Base-by-base conservation (phyloP, 2,113 vertebrate genomes). In the Oxyruncus cristatus region DNA sequence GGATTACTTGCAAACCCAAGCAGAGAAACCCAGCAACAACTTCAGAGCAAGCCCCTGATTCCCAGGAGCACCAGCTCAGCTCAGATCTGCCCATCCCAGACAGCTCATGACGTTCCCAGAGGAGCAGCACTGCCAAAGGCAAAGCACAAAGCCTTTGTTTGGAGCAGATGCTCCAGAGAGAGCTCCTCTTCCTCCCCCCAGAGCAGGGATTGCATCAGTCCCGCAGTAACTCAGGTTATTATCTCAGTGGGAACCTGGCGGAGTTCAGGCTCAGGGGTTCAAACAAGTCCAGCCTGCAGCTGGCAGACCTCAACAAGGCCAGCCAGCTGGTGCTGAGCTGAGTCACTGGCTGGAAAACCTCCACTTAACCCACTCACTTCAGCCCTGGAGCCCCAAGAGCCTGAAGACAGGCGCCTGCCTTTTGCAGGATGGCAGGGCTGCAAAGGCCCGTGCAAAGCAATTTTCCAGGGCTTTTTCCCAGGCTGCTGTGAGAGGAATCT, bases 221-320 rank as follows among this genome's bases (percentile, higher is more conserved):
- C 44, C 7, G 3, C 66, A 71, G 81, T 24, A 62, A 72, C 28
- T 50, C 44, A 85, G 88, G 88, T 90, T 90, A 63, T 88, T 90
- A 63, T 78, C 92, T 84, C 90, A 74, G 78, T 67, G 65, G 75
- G 85, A 80, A 90, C 61, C 65, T 58, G 50, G 23, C 71, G 63
- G 88, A 56, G 93, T 74, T 96, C 95, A 79, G 33, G 33, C 56
- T 13, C 42, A 19, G 35, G 66, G 82, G 85, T 82, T 94, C 90
- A 90, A 85, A 39, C 50, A 39, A 88, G 90, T 70, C 88, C 82
- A 65, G 92, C 68, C 83, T 96, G 88, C 93, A 94, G 95, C 92
- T 95, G 94, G 96, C 89, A 94, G 92, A 85, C 24, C 88, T 92
- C 88, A 92, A 92, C 78, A 92, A 70, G 84, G 42, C 23, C 78